These are phyloP conservation scores for Drosophila bifasciata DNA, from an alignment of 1,140 invertebrate genomes.

Conservation along the genomic window DNA sequence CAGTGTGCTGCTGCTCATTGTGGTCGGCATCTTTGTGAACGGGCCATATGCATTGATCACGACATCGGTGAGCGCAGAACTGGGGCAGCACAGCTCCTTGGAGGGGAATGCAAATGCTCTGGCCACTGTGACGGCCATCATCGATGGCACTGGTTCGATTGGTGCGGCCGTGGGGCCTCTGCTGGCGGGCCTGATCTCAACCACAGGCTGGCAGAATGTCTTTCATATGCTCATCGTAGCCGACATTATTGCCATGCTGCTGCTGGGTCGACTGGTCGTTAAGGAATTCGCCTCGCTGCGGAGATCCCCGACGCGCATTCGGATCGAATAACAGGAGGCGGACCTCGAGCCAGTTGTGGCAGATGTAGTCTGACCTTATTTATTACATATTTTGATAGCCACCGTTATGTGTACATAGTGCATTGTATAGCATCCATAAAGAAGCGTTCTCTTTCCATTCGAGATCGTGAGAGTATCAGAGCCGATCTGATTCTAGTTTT, in stretches of 20 bases:
- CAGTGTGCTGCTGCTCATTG: conserved; percentile 90
- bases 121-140: conserved; percentile 98
- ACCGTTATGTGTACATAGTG: conserved; percentile 47
- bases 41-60: conserved; percentile 98
- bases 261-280: conserved; percentile 85
- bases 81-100: conserved; percentile 93
- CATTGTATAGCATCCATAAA: conserved; percentile 35
- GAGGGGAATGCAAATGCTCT: conserved; percentile 94
- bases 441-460: conserved; percentile 36
- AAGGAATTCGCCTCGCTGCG: conserved; percentile 65
- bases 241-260: conserved; percentile 91
- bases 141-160: conserved; percentile 97
- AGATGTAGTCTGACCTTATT: conserved; percentile 49
- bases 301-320: conserved; percentile 64
- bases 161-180: conserved; percentile 96
- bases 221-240: conserved; percentile 96
- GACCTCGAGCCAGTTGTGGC: conserved; percentile 15
- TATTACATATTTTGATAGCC: conserved; percentile 27
- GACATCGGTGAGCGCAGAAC: conserved; percentile 96
- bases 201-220: conserved; percentile 92
- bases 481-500: conserved; percentile 54
- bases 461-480: conserved; percentile 48
- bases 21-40: conserved; percentile 94
- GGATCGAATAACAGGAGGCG: conserved; percentile 73
- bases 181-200: conserved; percentile 92